These are phyloP conservation scores for Prunella himalayana DNA, from an alignment of 2,113 vertebrate species.

Conservation along the genomic window DNA sequence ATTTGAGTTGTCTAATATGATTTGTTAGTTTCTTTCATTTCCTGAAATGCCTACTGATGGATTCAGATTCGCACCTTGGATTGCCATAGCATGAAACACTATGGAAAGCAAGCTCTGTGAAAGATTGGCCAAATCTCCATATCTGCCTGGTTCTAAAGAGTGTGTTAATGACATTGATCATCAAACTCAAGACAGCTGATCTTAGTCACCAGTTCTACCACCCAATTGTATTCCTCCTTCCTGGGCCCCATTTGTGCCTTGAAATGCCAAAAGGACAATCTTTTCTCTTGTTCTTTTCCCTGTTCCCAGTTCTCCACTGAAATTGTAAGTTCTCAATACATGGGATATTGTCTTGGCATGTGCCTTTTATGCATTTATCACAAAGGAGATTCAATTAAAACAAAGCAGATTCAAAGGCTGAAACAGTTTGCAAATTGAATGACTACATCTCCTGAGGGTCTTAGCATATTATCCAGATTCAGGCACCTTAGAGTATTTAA, in stretches of 20 bases:
- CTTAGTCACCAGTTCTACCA: background rate
- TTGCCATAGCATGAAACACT: background rate
- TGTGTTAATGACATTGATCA: background rate
- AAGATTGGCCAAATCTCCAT: background rate
- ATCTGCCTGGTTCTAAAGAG: background rate
- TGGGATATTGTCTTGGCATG: background rate
- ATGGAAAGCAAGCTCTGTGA: background rate
- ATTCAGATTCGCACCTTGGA: background rate
- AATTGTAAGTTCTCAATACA: background rate
- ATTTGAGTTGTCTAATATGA: background rate
- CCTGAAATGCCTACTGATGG: background rate
- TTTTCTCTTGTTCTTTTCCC: background rate
- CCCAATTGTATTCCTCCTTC: background rate
- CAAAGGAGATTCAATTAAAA: background rate
- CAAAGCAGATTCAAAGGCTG: background rate
- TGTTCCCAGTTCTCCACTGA: background rate
- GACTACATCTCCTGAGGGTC: fast-evolving
- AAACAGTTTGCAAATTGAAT: background rate
- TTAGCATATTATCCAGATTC: background rate
- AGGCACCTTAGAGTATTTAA: background rate
- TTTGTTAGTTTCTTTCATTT: background rate
- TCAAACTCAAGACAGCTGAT: background rate
- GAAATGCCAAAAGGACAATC: background rate
- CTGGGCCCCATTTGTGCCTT: background rate
- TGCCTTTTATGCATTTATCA: background rate